Conservation (phyloP, 2,113 vertebrate genomes). For the Cephalopholis sonnerati region DNA sequence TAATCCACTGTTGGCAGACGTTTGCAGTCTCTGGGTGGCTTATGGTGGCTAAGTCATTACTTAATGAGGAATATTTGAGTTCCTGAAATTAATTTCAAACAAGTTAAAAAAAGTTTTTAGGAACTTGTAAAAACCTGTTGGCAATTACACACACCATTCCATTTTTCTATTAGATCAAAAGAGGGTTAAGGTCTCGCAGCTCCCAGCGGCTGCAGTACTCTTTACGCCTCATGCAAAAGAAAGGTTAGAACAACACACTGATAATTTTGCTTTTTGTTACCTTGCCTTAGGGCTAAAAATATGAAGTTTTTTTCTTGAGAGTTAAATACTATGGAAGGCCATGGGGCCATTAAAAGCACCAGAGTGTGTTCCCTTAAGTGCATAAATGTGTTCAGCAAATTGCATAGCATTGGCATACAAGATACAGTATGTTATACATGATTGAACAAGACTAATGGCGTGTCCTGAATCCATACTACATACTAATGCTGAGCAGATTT, state of each 20-base stretch:
- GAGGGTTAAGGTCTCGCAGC: slow-evolving; percentile 1
- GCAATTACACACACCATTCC: neutral
- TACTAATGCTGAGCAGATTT: neutral
- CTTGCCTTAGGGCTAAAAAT: slow-evolving; percentile 10
- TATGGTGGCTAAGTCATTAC: neutral
- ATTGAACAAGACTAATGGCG: neutral
- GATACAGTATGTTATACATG: neutral
- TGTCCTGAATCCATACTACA: neutral
- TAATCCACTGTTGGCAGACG: neutral
- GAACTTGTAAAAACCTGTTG: slow-evolving; percentile 17
- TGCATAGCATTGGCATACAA: neutral
- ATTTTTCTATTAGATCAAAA: slow-evolving; percentile 29
- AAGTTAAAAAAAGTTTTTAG: neutral
- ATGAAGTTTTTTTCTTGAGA: neutral
- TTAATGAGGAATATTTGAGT: neutral
- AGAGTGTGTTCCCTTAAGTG: neutral
- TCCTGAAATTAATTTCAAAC: neutral
- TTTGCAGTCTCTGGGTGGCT: neutral
- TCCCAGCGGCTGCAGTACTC: slow-evolving; percentile 12
- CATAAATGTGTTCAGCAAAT: neutral
- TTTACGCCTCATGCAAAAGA: neutral
- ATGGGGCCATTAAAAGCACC: neutral
- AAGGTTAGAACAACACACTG: slow-evolving; percentile 21
- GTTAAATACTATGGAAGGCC: neutral
- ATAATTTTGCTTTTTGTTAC: slow-evolving; percentile 3